Evolutionary conservation across 1,140 invertebrate species (phyloP).

Genomic region (Drosophila lowei): DNA sequence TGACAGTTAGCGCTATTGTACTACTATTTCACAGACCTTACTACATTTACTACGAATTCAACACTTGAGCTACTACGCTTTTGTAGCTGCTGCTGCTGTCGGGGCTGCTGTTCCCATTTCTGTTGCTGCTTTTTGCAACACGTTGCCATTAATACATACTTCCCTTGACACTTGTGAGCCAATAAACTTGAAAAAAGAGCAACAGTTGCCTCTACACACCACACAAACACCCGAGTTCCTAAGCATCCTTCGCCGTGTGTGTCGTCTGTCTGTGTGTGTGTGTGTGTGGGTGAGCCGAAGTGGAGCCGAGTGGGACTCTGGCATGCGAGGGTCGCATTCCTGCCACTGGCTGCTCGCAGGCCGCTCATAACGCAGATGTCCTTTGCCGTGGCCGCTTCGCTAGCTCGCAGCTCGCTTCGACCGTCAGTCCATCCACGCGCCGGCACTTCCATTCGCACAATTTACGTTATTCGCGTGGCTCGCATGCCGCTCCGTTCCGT

Average conservation of each 20-base stretch:
- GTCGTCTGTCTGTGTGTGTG: not conserved
- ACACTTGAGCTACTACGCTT: slow-evolving; percentile 38
- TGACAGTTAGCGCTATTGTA: slow-evolving; percentile 33
- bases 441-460: slow-evolving; percentile 47
- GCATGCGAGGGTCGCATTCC: slow-evolving; percentile 26
- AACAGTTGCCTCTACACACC: slow-evolving; percentile 70
- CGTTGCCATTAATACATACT: slow-evolving; percentile 80
- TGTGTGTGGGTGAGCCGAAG: slow-evolving; percentile 38
- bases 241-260: not conserved
- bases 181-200: slow-evolving; percentile 82
- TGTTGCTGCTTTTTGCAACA: slow-evolving; percentile 59
- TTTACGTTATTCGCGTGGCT: slow-evolving; percentile 12
- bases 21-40: slow-evolving; percentile 54
- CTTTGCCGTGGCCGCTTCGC: slow-evolving; percentile 72
- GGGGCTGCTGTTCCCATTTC: not conserved
- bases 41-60: slow-evolving; percentile 21
- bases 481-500: too few relatives aligned
- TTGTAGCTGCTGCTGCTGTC: slow-evolving; percentile 13
- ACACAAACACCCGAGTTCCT: slow-evolving; percentile 19
- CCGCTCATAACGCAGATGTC: slow-evolving; percentile 76
- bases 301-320: slow-evolving; percentile 31
- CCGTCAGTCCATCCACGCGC: slow-evolving; percentile 44
- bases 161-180: slow-evolving; percentile 81
- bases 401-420: slow-evolving; percentile 15
- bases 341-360: slow-evolving; percentile 29